Base-by-base conservation (phyloP, 2,797 vertebrate species). In the Myotis daubentonii region DNA sequence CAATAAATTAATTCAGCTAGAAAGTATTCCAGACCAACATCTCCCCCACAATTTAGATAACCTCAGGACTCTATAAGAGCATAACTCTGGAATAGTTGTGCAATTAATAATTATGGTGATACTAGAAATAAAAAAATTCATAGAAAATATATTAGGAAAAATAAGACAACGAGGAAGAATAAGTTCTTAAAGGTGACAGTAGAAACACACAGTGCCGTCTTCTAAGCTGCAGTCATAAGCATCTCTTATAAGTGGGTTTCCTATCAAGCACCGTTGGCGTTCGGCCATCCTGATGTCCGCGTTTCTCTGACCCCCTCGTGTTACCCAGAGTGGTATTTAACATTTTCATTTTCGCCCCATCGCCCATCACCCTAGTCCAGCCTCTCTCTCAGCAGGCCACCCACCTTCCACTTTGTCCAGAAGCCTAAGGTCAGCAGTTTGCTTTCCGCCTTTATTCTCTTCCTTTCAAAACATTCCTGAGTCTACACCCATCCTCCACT, bases 11-110 rank as follows among this genome's bases (percentile, higher is more conserved):
- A 75, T 86, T 47, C 94, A 47, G 68, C 47, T 47, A 88, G n/a
- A 93, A 96, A 94, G 65, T 38, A 71, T 72, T 94, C 80, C 36
- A 51, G 72, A 47, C n/a, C n/a, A 87, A 47, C 38, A 80, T 25
- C 70, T 76, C 53, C 70, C 4, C 36, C 47, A 41, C 17, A 71
- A 38, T 86, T 87, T 38, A 89, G 38, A 60, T 49, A 76, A 80
- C 70, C 47, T 49, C 57, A 71, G 36, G 36, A 36, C 36, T 36
- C 36, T 36, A 36, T 36, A 36, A 36, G 36, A 36, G 49, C 17
- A 6, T 53, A 53, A 44, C 10, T 89, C 53, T 44, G 33, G 9
- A 88, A 53, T 3, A 22, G 36, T 1, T 71, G 19, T 55, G 49
- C 4, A 30, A 55, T 38, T 74, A 92, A 41, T 17, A 84, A 87